Evolutionary conservation across 2,888 invertebrate species (phyloP), one percentile per base, ranked within the genome.

Genomic region (Penaeus monodon): DNA sequence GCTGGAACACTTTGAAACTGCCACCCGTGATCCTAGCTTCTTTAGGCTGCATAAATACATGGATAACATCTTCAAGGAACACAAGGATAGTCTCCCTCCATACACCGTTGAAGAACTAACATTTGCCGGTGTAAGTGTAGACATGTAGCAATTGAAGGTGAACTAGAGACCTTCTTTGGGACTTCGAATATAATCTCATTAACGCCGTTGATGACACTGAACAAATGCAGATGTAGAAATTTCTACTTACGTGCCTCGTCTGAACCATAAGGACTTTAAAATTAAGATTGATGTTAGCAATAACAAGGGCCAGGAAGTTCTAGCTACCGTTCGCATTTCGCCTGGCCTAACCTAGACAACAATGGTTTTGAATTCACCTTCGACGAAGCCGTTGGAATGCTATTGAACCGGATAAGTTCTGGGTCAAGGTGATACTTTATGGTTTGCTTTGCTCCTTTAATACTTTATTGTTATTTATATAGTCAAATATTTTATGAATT

Each of bases 11-110:
- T 94, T 94, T 91, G 94, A 94, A 91, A 95, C 95, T 10, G 94
- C 94, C 91, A 92, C 95, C 90, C 95, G 96, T 90, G 96, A 96
- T 91, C 96, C 96, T 33, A 93, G 95, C 74, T 95, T 95, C 94
- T 96, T 95, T 92, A 94, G 94, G 92, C 93, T 95, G 84, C 94
- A 93, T 93, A 94, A 94, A 91, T 94, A 94, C 90, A 92, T 96
- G 87, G 95, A 95, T 91, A 94, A 95, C 92, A 94, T 95, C 80
- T 95, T 94, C 91, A 92, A 93, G 90, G 93, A 94, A 79, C 95
- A 94, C 93, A 95, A 95, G 91, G 91, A 92, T 89, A 93, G 93
- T 90, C 92, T 95, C 78, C 93, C 94, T 27, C 92, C 93, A 27
- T 96, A 96, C 93, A 94, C 93, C 20, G 93, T 93, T 85, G 94